These are phyloP conservation scores for Eurytoma californica DNA, from an alignment of 2,888 invertebrate species.

Conservation along the genomic window DNA sequence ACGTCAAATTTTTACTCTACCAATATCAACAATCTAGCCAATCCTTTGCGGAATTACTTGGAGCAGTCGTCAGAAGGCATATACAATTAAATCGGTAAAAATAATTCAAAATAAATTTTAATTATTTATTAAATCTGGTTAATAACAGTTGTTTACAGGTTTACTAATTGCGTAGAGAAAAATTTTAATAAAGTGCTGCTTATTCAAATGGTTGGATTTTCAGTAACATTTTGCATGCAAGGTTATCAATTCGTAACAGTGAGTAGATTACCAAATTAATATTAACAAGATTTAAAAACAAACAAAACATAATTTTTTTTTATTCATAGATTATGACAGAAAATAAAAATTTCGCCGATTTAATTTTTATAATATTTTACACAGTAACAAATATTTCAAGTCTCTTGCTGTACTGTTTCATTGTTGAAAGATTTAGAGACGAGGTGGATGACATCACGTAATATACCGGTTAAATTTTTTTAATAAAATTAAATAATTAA, in stretches of 20 bases:
- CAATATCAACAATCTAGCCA: background rate
- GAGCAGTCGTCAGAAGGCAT: no score
- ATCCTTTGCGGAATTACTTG: no score
- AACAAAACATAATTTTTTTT: background rate
- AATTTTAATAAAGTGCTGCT: constrained; percentile 63
- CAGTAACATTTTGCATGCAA: constrained; percentile 63
- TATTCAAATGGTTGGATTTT: constrained; percentile 61
- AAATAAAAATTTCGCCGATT: background rate
- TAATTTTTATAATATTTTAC: constrained; percentile 2
- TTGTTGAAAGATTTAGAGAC: constrained; percentile 44
- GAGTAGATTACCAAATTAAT: constrained; percentile 31
- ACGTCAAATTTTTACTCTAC: constrained; percentile 12
- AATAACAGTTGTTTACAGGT: constrained; percentile 51
- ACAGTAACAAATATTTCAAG: background rate
- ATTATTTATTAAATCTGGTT: no score
- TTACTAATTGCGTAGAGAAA: constrained; percentile 60
- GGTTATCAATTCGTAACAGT: constrained; percentile 62
- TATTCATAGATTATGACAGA: background rate
- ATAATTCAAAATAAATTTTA: no score
- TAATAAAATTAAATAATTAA: background rate
- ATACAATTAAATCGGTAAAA: no score
- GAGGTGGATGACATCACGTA: background rate
- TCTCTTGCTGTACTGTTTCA: constrained; percentile 54
- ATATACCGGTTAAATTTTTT: background rate
- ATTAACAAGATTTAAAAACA: background rate